Percentiles rank a stretch among this genome's conserved stretches.
phyloP scores from a whole-genome alignment of 2,888 invertebrate genomes.

The Zygothrica quintamaculata region DNA sequence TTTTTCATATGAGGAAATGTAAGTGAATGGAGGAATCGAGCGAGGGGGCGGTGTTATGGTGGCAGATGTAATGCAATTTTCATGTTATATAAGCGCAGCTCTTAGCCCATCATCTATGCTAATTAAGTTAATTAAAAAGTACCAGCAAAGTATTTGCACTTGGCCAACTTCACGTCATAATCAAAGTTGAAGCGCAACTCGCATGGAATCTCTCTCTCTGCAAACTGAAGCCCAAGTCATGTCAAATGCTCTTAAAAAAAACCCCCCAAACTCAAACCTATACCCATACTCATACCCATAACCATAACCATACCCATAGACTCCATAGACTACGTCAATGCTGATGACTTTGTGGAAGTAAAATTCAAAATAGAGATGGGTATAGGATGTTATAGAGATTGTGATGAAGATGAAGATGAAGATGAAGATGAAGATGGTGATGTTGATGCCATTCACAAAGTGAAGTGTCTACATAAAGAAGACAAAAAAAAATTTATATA shows the following conservation, averaged over 20 bases:
- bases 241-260: constrained; percentile 77
- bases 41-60: neutral
- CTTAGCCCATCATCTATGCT: constrained; percentile 76
- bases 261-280: constrained; percentile 20
- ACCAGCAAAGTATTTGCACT: constrained; percentile 78
- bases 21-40: too few species aligned
- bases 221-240: constrained; percentile 69
- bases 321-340: constrained; percentile 23
- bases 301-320: constrained; percentile 7
- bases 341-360: constrained; percentile 32
- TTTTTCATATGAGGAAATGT: neutral
- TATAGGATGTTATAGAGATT: constrained; percentile 27
- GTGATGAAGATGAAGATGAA: constrained; percentile 23
- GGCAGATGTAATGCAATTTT: constrained; percentile 69
- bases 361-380: constrained; percentile 19
- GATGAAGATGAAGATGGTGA: constrained; percentile 22
- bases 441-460: constrained; percentile 41
- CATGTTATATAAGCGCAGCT: constrained; percentile 73
- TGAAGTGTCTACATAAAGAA: constrained; percentile 48
- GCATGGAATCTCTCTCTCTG: constrained; percentile 44
- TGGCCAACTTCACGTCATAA: constrained; percentile 78
- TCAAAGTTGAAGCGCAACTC: constrained; percentile 72
- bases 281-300: neutral
- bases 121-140: constrained; percentile 78
- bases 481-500: constrained; percentile 16